Percentiles rank a stretch among this genome's conserved stretches.
Conservation (phyloP, 2,797 vertebrate genomes). For the Podarcis lilfordi region DNA sequence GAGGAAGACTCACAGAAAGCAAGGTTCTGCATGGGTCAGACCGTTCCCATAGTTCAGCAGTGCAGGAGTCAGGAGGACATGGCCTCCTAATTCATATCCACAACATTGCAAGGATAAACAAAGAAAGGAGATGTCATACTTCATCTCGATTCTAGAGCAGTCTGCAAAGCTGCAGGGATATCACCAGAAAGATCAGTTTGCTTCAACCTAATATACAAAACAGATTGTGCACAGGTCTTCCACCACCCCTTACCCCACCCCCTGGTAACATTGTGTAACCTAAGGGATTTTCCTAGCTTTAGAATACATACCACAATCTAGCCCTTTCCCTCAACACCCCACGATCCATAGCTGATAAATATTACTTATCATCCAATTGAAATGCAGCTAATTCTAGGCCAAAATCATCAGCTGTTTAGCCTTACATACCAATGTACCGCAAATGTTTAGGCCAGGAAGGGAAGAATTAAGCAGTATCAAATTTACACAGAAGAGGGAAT, state of each 20-base stretch:
- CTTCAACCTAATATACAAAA: slow-evolving; percentile 15
- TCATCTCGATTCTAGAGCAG: slow-evolving; percentile 9
- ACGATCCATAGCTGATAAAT: slow-evolving; percentile 37
- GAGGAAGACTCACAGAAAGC: not conserved
- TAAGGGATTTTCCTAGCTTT: slow-evolving; percentile 33
- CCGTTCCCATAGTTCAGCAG: not conserved
- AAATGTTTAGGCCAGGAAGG: slow-evolving; percentile 22
- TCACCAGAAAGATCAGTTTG: slow-evolving; percentile 7
- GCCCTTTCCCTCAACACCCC: slow-evolving; percentile 29
- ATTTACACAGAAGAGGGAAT: slow-evolving; percentile 26
- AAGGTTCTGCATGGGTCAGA: not conserved
- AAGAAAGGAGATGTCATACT: not conserved
- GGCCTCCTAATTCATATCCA: not conserved
- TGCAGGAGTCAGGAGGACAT: not conserved
- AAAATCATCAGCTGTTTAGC: slow-evolving; percentile 35
- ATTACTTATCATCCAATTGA: slow-evolving; percentile 15
- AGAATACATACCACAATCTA: slow-evolving; percentile 33
- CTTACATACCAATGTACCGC: slow-evolving; percentile 14
- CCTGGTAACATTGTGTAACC: slow-evolving; percentile 2
- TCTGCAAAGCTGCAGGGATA: not conserved
- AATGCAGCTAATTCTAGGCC: slow-evolving; percentile 13
- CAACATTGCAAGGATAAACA: slow-evolving; percentile 1
- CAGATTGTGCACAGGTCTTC: not conserved
- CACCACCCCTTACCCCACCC: not conserved
- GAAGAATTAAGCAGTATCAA: slow-evolving; percentile 33